Evolutionary conservation across 2,888 invertebrate species (phyloP).

Genomic region (Conus canariensis): DNA sequence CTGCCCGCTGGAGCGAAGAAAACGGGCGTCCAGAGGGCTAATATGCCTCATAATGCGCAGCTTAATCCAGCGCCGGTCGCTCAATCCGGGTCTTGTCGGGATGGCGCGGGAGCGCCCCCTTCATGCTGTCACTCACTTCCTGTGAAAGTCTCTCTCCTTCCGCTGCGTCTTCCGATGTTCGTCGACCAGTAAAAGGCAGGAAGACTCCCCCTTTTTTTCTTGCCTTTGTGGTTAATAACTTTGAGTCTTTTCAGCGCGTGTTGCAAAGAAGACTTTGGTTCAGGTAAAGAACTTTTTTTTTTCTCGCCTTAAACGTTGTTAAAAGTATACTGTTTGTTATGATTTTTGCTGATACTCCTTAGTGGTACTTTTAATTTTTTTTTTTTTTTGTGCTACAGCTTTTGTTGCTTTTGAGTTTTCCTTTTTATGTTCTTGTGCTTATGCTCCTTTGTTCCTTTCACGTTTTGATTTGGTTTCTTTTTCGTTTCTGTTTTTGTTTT

Average conservation of each 20-base stretch:
- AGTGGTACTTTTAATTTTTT: background rate
- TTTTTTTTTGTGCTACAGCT: background rate
- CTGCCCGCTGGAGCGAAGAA: slow-evolving; percentile 29
- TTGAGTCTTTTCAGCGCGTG: background rate
- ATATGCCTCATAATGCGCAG: slow-evolving; percentile 33
- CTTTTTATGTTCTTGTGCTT: no score
- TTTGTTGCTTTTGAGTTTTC: background rate
- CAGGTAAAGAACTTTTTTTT: no score
- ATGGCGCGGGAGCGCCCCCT: background rate
- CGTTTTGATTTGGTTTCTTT: no score
- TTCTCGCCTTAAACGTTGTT: no score
- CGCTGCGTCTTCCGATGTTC: background rate
- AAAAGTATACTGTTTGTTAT: no score
- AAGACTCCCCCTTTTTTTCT: no score
- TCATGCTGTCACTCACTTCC: background rate
- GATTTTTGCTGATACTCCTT: background rate
- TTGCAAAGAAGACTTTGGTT: no score
- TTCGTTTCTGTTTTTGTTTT: no score
- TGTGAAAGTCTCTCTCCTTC: slow-evolving; percentile 5
- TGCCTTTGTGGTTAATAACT: background rate
- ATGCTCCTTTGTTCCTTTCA: no score
- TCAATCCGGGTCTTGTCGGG: background rate
- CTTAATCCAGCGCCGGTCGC: background rate
- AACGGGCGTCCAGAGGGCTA: slow-evolving; percentile 17
- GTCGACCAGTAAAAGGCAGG: background rate